A percentile compares a stretch with the other conserved stretches of the same genome.
Evolutionary conservation across 2,888 invertebrate genomes (phyloP).

Genomic region (Acheta domesticus): DNA sequence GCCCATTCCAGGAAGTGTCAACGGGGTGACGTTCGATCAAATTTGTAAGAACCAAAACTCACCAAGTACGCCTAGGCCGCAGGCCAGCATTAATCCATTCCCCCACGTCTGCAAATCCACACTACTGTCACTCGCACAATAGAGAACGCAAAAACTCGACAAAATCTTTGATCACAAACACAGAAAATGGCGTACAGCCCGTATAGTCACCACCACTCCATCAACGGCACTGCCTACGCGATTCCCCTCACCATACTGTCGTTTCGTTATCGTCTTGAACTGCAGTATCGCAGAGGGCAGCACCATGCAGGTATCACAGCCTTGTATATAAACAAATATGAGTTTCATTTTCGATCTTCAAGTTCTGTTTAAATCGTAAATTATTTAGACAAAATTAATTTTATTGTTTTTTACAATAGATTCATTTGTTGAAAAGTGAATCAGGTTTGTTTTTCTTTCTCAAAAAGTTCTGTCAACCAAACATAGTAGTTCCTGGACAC

Average conservation of each 20-base stretch:
- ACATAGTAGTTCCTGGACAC: no score
- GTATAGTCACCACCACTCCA: not conserved
- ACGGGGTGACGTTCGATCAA: not conserved
- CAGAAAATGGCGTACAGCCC: conserved; percentile 22
- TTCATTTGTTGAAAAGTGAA: no score
- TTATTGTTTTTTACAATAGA: no score
- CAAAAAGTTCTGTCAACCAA: no score
- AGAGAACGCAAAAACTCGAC: not conserved
- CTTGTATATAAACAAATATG: not conserved
- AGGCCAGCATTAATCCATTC: conserved; percentile 12
- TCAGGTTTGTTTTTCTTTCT: no score
- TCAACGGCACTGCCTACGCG: conserved; percentile 18
- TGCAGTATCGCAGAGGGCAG: not conserved
- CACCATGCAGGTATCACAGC: not conserved
- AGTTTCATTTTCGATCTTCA: no score
- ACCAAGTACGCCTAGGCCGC: not conserved
- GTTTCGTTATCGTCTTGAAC: not conserved
- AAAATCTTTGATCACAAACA: conserved; percentile 21
- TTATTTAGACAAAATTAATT: no score
- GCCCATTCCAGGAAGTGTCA: conserved; percentile 21
- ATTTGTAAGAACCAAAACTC: not conserved
- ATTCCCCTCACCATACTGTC: not conserved
- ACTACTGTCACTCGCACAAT: conserved; percentile 19
- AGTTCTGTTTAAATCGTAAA: no score
- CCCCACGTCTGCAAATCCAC: not conserved